A percentile compares a stretch with the other conserved stretches of the same genome.
Evolutionary conservation across 2,888 invertebrate genomes (phyloP).

Genomic region (Alsophila aescularia): DNA sequence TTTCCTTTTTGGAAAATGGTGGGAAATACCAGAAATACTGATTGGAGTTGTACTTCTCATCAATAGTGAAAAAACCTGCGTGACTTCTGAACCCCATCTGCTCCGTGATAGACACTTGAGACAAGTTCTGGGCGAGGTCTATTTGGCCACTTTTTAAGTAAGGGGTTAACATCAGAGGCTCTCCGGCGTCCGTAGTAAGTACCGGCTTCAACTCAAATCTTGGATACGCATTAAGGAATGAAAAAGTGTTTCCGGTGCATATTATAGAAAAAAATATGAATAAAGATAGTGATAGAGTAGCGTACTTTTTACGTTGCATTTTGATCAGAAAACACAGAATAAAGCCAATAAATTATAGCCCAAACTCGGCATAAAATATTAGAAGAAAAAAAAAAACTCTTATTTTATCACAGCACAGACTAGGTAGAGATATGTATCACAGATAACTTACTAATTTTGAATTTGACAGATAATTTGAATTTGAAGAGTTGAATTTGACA

Average conservation of each 20-base stretch:
- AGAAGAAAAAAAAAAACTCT: too few species aligned
- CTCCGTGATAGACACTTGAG: constrained; percentile 63
- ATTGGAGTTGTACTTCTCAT: constrained; percentile 82
- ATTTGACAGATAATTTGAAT: too few species aligned
- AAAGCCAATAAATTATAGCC: too few species aligned
- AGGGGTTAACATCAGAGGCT: constrained; percentile 85
- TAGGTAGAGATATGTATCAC: too few species aligned
- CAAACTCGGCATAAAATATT: too few species aligned
- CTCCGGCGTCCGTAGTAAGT: constrained; percentile 50
- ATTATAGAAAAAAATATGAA: constrained; percentile 4
- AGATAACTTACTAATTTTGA: too few species aligned
- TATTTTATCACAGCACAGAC: too few species aligned
- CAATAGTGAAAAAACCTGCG: constrained; percentile 86
- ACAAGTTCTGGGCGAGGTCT: constrained; percentile 71
- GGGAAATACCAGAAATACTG: constrained; percentile 88
- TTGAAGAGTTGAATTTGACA: too few species aligned
- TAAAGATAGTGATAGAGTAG: neutral
- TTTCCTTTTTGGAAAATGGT: constrained; percentile 63
- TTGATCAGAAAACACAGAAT: neutral
- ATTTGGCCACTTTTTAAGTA: constrained; percentile 80
- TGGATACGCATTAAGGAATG: constrained; percentile 67
- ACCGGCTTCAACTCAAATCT: constrained; percentile 56
- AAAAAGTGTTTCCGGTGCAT: constrained; percentile 13
- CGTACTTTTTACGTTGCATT: neutral
- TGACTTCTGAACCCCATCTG: constrained; percentile 78